These are phyloP conservation scores for Sarcophilus harrisii DNA, from an alignment of 2,797 vertebrate species.

Conservation along the genomic window DNA sequence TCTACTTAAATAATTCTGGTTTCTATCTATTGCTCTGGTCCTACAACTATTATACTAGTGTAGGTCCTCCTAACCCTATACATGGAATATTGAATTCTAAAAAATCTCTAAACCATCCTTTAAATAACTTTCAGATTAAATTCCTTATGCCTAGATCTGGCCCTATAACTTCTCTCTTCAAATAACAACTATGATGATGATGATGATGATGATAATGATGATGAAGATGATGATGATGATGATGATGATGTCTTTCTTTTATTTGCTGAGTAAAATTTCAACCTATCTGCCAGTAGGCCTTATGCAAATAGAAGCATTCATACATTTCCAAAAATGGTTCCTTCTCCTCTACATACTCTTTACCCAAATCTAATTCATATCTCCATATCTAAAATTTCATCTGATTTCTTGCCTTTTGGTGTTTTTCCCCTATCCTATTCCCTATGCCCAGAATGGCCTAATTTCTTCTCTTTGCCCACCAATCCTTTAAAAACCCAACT, in stretches of 20 bases:
- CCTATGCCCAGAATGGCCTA: background rate
- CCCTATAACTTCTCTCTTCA: background rate
- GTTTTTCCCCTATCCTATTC: background rate
- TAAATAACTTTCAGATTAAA: background rate
- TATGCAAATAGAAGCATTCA: background rate
- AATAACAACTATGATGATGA: background rate
- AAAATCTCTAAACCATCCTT: background rate
- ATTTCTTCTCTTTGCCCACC: background rate
- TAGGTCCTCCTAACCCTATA: background rate
- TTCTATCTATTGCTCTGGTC: background rate
- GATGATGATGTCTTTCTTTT: background rate
- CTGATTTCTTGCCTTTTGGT: background rate
- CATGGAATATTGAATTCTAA: background rate
- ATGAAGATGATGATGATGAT: background rate
- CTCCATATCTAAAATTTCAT: background rate
- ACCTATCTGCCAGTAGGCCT: background rate
- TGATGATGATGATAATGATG: no score
- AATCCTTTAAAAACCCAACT: background rate
- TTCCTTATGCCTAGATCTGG: background rate
- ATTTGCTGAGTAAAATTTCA: background rate
- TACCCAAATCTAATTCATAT: background rate
- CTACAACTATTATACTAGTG: background rate
- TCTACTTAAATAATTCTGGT: background rate
- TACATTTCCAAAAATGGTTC: background rate
- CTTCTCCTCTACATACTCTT: background rate